Conservation (phyloP, 64 coral and sea anemone species). For the Porites lutea region DNA sequence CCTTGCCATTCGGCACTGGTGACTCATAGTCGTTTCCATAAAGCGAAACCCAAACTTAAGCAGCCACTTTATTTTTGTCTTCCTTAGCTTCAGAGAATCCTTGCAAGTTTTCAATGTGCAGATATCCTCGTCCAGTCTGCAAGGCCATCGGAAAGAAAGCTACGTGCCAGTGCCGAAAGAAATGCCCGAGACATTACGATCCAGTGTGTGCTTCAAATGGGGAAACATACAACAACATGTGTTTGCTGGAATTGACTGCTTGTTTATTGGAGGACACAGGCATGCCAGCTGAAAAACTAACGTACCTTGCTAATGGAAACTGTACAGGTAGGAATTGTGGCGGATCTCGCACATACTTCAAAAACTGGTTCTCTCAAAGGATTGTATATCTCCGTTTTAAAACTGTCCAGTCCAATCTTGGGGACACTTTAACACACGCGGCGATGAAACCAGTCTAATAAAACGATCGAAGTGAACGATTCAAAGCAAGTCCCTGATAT, state of each 20-base stretch:
- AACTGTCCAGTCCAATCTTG: no score
- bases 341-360: no score
- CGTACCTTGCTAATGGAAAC: conserved; percentile 31
- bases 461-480: no score
- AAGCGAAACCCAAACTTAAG: no score
- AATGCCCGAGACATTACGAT: neutral
- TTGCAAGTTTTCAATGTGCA: conserved; percentile 37
- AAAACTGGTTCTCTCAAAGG: no score
- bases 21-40: no score
- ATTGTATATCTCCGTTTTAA: no score
- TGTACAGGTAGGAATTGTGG: neutral
- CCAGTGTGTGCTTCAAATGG: conserved; percentile 73
- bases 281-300: conserved; percentile 3
- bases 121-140: conserved; percentile 39
- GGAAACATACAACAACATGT: conserved; percentile 51
- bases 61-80: neutral
- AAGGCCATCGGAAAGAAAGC: conserved; percentile 3
- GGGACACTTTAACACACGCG: no score
- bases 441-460: no score
- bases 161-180: conserved; percentile 54
- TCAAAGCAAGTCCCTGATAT: no score
- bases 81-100: neutral
- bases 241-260: conserved; percentile 5
- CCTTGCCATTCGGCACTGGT: no score
- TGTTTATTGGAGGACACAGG: conserved; percentile 14